Percentiles rank a stretch among this genome's conserved stretches.
phyloP scores from a whole-genome alignment of 1,140 invertebrate species.

The Dinothrombium tinctorium region DNA sequence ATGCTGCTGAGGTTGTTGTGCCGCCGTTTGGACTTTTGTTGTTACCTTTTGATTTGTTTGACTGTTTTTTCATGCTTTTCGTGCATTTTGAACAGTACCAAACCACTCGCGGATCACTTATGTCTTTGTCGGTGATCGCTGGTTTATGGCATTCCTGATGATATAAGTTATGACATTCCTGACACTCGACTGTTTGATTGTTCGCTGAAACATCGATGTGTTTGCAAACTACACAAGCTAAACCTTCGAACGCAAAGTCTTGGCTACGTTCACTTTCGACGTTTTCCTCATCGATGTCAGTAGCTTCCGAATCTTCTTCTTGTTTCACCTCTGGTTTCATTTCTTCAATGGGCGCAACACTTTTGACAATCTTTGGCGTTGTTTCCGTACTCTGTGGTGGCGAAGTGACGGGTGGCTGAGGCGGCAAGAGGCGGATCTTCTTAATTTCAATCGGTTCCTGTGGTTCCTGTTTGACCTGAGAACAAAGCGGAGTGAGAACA shows the following conservation, averaged over 20 bases:
- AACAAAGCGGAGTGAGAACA: background rate
- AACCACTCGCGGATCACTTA: conserved; percentile 37
- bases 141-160: conserved; percentile 54
- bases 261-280: conserved; percentile 26
- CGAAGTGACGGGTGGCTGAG: background rate
- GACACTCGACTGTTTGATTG: conserved; percentile 70
- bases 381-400: background rate
- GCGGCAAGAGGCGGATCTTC: background rate
- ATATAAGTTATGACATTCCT: conserved; percentile 45
- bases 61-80: conserved; percentile 28
- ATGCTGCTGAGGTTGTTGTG: conserved; percentile 8
- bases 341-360: background rate
- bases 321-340: background rate
- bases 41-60: conserved; percentile 14
- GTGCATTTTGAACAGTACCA: conserved; percentile 38
- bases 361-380: too few species aligned
- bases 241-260: conserved; percentile 40
- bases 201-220: conserved; percentile 53
- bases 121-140: conserved; percentile 41
- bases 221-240: conserved; percentile 63
- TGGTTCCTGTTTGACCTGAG: too few species aligned
- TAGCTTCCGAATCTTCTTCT: conserved; percentile 9
- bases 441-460: too few species aligned
- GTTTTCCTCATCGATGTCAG: conserved; percentile 5
- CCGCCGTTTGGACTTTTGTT: conserved; percentile 1